Conservation (phyloP, 2,113 vertebrate genomes). For the Blennius ocellaris region DNA sequence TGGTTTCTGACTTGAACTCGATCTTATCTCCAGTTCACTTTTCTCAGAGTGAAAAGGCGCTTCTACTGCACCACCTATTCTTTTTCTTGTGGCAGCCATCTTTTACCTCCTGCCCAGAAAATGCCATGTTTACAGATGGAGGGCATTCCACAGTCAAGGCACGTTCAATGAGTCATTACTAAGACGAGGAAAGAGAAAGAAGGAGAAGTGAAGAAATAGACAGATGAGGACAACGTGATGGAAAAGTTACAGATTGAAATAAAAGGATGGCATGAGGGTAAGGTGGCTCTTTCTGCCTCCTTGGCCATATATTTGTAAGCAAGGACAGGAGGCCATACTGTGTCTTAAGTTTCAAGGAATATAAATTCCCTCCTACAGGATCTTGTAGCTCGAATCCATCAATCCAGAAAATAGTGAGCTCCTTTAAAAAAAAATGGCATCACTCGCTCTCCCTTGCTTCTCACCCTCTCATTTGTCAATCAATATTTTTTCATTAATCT, state of each 20-base stretch:
- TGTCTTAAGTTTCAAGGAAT: constrained; percentile 24
- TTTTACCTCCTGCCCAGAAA: constrained; percentile 50
- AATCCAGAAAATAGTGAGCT: constrained; percentile 60
- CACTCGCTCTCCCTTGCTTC: constrained; percentile 33
- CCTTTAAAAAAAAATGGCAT: constrained; percentile 22
- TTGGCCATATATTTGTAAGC: constrained; percentile 8
- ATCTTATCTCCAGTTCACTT: constrained; percentile 38
- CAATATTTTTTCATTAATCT: constrained; percentile 60
- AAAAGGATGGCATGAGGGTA: constrained; percentile 27
- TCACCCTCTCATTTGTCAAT: constrained; percentile 49
- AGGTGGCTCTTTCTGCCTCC: constrained; percentile 15
- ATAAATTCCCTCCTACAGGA: constrained; percentile 33
- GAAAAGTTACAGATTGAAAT: constrained; percentile 52
- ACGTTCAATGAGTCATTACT: constrained; percentile 57
- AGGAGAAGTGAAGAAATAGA: constrained; percentile 48
- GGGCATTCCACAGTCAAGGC: constrained; percentile 52
- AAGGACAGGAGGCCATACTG: constrained; percentile 10
- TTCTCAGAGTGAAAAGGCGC: constrained; percentile 48
- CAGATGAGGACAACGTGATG: constrained; percentile 44
- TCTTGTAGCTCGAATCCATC: constrained; percentile 51
- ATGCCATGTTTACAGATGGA: constrained; percentile 62
- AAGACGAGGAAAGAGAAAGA: constrained; percentile 24
- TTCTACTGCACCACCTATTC: constrained; percentile 22
- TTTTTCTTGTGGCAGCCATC: constrained; percentile 26
- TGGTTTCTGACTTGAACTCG: constrained; percentile 1